A percentile compares a stretch with the other conserved stretches of the same genome.
These are phyloP conservation scores for Lasiommata megera DNA, from an alignment of 2,888 invertebrate genomes.

Conservation along the genomic window DNA sequence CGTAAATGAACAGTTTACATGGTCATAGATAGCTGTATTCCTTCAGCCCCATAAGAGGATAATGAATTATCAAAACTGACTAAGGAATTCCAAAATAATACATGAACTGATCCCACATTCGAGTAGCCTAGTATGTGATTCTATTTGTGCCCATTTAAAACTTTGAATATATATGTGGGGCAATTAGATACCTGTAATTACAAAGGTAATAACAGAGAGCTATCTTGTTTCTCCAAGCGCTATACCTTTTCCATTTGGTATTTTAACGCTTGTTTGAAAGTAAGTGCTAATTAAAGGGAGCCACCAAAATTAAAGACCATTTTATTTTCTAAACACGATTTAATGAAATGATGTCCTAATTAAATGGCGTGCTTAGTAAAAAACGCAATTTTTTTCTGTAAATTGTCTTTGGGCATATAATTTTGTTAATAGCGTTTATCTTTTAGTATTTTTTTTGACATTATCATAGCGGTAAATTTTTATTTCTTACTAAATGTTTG, in stretches of 20 bases:
- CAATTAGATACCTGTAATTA: slow-evolving; percentile 77
- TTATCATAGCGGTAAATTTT: not conserved
- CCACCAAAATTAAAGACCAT: slow-evolving; percentile 54
- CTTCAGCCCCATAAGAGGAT: too few relatives aligned
- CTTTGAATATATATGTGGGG: slow-evolving; percentile 68
- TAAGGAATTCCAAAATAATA: too few relatives aligned
- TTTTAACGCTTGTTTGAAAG: slow-evolving; percentile 59
- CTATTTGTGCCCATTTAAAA: slow-evolving; percentile 32
- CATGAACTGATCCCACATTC: too few relatives aligned
- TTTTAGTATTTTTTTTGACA: too few relatives aligned
- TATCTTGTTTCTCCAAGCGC: slow-evolving; percentile 69
- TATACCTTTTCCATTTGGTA: slow-evolving; percentile 61
- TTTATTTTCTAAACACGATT: slow-evolving; percentile 34
- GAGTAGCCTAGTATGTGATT: not conserved
- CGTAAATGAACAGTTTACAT: too few relatives aligned
- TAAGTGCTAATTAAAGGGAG: slow-evolving; percentile 44
- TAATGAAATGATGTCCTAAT: not conserved
- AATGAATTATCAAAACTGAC: too few relatives aligned
- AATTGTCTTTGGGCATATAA: too few relatives aligned
- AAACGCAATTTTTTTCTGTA: not conserved
- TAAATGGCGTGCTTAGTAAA: not conserved
- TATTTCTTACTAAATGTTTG: too few relatives aligned
- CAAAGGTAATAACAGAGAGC: slow-evolving; percentile 74
- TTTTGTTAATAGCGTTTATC: not conserved
- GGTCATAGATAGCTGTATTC: too few relatives aligned